phyloP scores from a whole-genome alignment of 2,797 vertebrate species.

The Rhinophrynus dorsalis region DNA sequence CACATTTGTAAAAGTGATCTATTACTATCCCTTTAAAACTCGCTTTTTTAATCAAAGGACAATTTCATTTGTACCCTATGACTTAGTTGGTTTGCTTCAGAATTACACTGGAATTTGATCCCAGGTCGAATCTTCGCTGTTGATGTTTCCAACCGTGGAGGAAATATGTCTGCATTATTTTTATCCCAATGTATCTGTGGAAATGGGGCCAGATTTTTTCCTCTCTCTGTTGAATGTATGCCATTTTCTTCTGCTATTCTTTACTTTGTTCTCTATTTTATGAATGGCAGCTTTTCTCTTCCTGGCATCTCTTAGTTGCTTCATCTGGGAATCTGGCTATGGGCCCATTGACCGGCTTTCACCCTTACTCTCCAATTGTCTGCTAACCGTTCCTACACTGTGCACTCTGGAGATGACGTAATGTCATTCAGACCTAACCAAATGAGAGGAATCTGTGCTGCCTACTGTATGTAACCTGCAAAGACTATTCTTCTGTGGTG shows the following conservation, averaged over 20 bases:
- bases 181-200: constrained; percentile 3
- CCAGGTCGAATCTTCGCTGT: too few relatives aligned
- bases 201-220: constrained; percentile 9
- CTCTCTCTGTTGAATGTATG: constrained; percentile 7
- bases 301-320: constrained; percentile 32
- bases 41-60: too few relatives aligned
- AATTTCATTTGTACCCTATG: too few relatives aligned
- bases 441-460: constrained; percentile 30
- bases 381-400: constrained; percentile 28
- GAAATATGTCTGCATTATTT: too few relatives aligned
- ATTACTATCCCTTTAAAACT: too few relatives aligned
- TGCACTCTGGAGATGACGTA: constrained; percentile 29
- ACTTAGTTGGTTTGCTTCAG: too few relatives aligned
- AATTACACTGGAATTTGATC: too few relatives aligned
- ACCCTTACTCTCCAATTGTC: constrained; percentile 34
- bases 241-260: constrained; percentile 19
- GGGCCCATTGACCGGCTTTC: constrained; percentile 43
- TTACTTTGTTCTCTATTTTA: constrained; percentile 36
- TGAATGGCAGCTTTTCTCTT: constrained; percentile 46
- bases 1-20: too few relatives aligned
- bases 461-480: constrained; percentile 43
- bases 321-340: constrained; percentile 48
- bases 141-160: too few relatives aligned
- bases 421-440: constrained; percentile 30
- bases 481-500: constrained; percentile 15